Base-by-base conservation (phyloP, 2,797 vertebrate genomes). In the Odontamblyopus lacepedii region DNA sequence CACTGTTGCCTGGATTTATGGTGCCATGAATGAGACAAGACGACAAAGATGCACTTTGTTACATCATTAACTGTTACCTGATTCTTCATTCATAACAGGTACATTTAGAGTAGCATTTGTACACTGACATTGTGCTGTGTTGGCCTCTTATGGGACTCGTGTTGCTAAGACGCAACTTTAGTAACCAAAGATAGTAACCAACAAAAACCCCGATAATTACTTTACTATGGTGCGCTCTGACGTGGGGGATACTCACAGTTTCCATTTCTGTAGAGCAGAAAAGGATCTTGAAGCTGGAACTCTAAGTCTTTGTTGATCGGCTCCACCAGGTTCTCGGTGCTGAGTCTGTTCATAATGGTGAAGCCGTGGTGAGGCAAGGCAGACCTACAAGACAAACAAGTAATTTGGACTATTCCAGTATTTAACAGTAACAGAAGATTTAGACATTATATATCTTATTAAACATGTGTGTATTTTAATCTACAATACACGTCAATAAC, bases 301-400 rank as follows among this genome's bases (percentile, higher is more conserved):
- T 99, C 98, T 83, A 99, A 84, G 83, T 99, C 96, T 92, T 98
- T 99, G 92, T 98, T 99, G 80, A 99, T 97, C 1, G 98, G 97
- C 85, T 99, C 97, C 86, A 99, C 96, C 50, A 99, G 89, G 84
- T 99, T 99, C 78, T 96, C 95, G 79, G 97, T 95, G 83, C 95
- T 99, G 68, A 99, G 92, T 72, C 97, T 94, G 90, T 99, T 99
- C 94, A 99, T 98, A 83, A 99, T 99, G 0, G 96, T 99, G 89
- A 99, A 99, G 84, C 98, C 97, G 89, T 99, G 96, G 62, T 94
- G 95, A 76, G 98, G 98, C 48, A 96, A 96, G 72, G 97, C 97
- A 56, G 97, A 98, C 93, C 97, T 99, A 71, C 69, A 57, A 65
- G 4, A 12, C 23, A 74, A 2, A 38, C 7, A 48, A 48, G 44